Conservation (phyloP, 2,888 invertebrate genomes). For the Pemphredon lugubris region DNA sequence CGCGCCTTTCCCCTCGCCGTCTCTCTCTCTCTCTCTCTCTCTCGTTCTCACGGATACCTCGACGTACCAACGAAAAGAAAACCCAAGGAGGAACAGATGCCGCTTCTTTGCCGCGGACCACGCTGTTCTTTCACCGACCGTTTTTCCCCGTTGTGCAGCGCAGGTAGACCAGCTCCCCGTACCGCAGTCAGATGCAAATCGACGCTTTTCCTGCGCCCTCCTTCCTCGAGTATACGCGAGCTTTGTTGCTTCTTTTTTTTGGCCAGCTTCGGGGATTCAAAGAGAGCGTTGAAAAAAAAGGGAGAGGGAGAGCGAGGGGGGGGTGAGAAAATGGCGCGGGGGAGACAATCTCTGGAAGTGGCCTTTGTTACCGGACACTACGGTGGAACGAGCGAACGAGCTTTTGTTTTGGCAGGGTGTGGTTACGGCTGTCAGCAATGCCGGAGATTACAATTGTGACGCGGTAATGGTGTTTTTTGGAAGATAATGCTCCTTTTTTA, state of each 20-base stretch:
- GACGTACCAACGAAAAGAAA: constrained; percentile 61
- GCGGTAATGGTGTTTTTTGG: constrained; percentile 6
- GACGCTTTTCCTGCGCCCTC: constrained; percentile 33
- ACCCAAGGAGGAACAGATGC: constrained; percentile 66
- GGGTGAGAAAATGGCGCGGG: constrained; percentile 25
- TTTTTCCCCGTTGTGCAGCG: constrained; percentile 20
- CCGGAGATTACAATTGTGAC: constrained; percentile 14
- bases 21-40: constrained; percentile 17
- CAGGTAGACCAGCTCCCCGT: constrained; percentile 47
- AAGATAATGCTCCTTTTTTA: background rate
- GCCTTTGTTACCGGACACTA: constrained; percentile 25
- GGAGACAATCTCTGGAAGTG: constrained; percentile 18
- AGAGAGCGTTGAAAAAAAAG: background rate
- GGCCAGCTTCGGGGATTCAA: background rate
- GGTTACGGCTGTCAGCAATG: constrained; percentile 18
- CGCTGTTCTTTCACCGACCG: constrained; percentile 7
- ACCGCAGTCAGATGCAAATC: constrained; percentile 65
- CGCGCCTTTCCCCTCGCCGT: constrained; percentile 17
- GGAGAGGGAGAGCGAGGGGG: too few relatives aligned
- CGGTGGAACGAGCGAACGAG: background rate
- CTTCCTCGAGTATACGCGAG: constrained; percentile 23
- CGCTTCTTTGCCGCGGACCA: constrained; percentile 39
- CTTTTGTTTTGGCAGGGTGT: constrained; percentile 30
- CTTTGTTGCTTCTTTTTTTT: constrained; percentile 36
- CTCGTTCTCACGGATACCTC: constrained; percentile 15